A percentile compares a stretch with the other conserved stretches of the same genome.
Conservation (phyloP, 2,888 invertebrate genomes). For the Platypus cylindrus region DNA sequence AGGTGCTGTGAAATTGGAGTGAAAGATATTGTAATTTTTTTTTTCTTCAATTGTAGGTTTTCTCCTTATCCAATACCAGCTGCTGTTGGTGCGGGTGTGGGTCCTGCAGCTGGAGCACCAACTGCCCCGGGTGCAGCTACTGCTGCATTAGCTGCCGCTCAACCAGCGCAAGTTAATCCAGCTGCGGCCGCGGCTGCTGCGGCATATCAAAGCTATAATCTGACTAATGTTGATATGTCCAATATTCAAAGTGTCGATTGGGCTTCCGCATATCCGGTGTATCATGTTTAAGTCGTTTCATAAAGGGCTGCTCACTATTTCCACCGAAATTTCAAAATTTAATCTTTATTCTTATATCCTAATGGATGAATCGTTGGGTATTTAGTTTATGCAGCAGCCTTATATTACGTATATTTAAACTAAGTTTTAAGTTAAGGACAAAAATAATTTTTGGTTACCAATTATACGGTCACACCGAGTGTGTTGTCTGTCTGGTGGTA, state of each 20-base stretch:
- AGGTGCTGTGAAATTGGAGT: background rate
- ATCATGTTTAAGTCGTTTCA: background rate
- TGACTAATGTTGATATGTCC: conserved; percentile 84
- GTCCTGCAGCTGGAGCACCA: conserved; percentile 28
- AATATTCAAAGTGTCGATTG: conserved; percentile 87
- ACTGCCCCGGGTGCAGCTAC: background rate
- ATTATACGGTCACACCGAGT: too few relatives aligned
- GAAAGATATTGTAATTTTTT: background rate
- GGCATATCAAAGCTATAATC: conserved; percentile 63
- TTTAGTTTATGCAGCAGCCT: too few relatives aligned
- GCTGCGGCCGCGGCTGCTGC: conserved; percentile 46
- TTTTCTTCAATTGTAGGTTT: conserved; percentile 29
- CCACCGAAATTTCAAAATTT: too few relatives aligned
- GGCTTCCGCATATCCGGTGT: conserved; percentile 62
- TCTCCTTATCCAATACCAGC: conserved; percentile 47
- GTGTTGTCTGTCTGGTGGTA: too few relatives aligned
- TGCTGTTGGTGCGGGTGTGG: conserved; percentile 28
- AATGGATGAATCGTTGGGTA: too few relatives aligned
- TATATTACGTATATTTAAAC: too few relatives aligned
- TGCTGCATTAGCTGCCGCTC: conserved; percentile 29
- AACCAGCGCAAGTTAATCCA: conserved; percentile 39
- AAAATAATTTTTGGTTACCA: too few relatives aligned
- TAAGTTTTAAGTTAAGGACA: too few relatives aligned
- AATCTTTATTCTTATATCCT: too few relatives aligned
- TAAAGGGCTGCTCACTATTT: too few relatives aligned